phyloP scores from a whole-genome alignment of 2,888 invertebrate species.

The Quadriops clusia region DNA sequence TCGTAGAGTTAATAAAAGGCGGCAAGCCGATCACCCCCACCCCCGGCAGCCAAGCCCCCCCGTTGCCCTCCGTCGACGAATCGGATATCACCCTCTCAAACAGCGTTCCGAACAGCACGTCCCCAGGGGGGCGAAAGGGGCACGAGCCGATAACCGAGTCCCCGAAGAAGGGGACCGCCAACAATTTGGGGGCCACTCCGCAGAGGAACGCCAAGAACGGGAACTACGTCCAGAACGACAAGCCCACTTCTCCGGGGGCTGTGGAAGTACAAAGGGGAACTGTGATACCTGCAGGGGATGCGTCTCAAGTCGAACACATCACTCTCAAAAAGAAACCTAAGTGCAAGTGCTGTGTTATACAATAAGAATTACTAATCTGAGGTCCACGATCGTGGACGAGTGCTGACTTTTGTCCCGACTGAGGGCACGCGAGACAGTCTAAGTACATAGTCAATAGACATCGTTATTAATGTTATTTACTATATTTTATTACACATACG shows the following conservation, averaged over 20 bases:
- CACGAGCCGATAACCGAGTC: slow-evolving; percentile 31
- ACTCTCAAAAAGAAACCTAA: slow-evolving; percentile 91
- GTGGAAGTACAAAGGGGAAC: slow-evolving; percentile 62
- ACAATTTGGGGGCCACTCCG: slow-evolving; percentile 19
- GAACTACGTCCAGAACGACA: slow-evolving; percentile 33
- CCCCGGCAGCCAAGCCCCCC: slow-evolving; percentile 43
- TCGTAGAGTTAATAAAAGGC: slow-evolving; percentile 87
- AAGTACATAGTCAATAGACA: too few relatives aligned
- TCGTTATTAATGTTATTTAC: too few relatives aligned
- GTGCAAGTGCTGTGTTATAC: slow-evolving; percentile 89
- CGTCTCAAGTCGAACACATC: slow-evolving; percentile 77
- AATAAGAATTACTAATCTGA: too few relatives aligned
- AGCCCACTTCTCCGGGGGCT: slow-evolving; percentile 37
- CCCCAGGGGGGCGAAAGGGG: slow-evolving; percentile 18
- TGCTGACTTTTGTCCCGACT: too few relatives aligned
- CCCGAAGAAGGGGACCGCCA: slow-evolving; percentile 26
- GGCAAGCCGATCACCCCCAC: slow-evolving; percentile 77
- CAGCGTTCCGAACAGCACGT: slow-evolving; percentile 10
- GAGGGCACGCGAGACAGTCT: too few relatives aligned
- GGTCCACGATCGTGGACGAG: too few relatives aligned
- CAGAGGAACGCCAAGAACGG: slow-evolving; percentile 28
- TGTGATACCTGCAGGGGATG: slow-evolving; percentile 54
- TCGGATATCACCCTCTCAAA: slow-evolving; percentile 31
- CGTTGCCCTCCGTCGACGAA: slow-evolving; percentile 40
- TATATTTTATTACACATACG: too few relatives aligned